A percentile compares a stretch with the other conserved stretches of the same genome.
These are phyloP conservation scores for Magallana angulata DNA, from an alignment of 1,140 invertebrate genomes.

Conservation along the genomic window DNA sequence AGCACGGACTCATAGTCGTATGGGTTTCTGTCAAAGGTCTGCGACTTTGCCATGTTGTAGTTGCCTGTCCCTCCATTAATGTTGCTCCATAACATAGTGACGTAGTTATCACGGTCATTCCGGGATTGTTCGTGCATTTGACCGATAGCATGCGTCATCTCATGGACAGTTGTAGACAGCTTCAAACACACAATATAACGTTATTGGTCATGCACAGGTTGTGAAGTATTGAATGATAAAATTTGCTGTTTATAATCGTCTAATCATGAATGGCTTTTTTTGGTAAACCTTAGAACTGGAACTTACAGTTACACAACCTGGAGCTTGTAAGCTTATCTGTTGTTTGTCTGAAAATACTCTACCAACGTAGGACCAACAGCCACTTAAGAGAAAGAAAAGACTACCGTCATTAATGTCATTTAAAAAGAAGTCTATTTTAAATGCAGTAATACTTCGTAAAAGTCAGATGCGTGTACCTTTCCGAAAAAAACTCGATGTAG, in stretches of 20 bases:
- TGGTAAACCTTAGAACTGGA: no score
- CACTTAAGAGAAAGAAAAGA: slow-evolving; percentile 8
- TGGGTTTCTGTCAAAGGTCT: slow-evolving; percentile 35
- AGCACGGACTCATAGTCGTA: slow-evolving; percentile 53
- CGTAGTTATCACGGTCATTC: slow-evolving; percentile 39
- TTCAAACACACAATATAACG: no score
- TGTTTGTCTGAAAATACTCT: slow-evolving; percentile 43
- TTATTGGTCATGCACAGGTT: no score
- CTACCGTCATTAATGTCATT: no score
- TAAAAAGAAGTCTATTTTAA: no score
- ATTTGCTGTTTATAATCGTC: no score
- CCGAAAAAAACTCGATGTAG: neutral
- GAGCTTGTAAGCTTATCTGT: slow-evolving; percentile 36
- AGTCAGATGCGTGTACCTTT: neutral
- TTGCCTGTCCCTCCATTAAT: slow-evolving; percentile 16
- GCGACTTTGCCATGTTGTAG: slow-evolving; percentile 42
- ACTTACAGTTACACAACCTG: slow-evolving; percentile 47
- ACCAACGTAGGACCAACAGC: slow-evolving; percentile 54
- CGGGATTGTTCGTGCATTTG: slow-evolving; percentile 54
- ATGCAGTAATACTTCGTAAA: no score
- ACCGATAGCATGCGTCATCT: no score
- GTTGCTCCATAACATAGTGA: slow-evolving; percentile 43
- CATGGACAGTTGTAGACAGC: no score
- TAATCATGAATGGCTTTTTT: no score
- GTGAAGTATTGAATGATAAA: no score